Evolutionary conservation across 2,113 vertebrate genomes (phyloP).

Genomic region (Hassar affinis): DNA sequence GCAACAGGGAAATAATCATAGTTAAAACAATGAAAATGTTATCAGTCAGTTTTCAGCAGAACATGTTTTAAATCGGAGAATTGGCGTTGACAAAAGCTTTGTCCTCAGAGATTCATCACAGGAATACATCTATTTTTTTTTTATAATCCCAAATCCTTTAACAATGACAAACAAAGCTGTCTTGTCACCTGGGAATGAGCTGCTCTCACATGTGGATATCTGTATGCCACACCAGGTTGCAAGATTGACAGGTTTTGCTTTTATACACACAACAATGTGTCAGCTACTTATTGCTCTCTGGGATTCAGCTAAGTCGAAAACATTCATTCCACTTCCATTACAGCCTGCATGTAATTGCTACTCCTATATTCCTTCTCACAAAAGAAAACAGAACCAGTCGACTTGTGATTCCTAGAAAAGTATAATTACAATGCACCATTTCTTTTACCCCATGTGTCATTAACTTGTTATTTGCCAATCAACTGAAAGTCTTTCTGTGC

Average conservation of each 20-base stretch:
- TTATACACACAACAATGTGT: slow-evolving; percentile 10
- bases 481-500: not conserved
- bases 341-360: slow-evolving; percentile 44
- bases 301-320: slow-evolving; percentile 40
- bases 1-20: slow-evolving; percentile 51
- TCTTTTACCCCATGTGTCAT: slow-evolving; percentile 22
- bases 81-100: slow-evolving; percentile 53
- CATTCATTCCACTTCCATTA: slow-evolving; percentile 52
- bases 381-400: slow-evolving; percentile 25
- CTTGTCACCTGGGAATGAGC: slow-evolving; percentile 20
- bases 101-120: slow-evolving; percentile 42
- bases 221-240: slow-evolving; percentile 24
- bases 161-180: slow-evolving; percentile 14
- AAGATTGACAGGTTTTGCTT: slow-evolving; percentile 33
- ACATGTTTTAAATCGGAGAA: slow-evolving; percentile 43
- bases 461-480: slow-evolving; percentile 51
- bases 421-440: slow-evolving; percentile 36
- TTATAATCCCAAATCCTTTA: slow-evolving; percentile 4
- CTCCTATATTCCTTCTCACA: slow-evolving; percentile 9
- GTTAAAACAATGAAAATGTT: slow-evolving; percentile 51
- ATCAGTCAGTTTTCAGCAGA: slow-evolving; percentile 49
- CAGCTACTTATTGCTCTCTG: slow-evolving; percentile 27
- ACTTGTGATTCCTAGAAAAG: slow-evolving; percentile 35
- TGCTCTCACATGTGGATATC: slow-evolving; percentile 30
- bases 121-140: slow-evolving; percentile 15